Base-by-base conservation (phyloP, 2,888 invertebrate species). In the Scrobipalpa costella region DNA sequence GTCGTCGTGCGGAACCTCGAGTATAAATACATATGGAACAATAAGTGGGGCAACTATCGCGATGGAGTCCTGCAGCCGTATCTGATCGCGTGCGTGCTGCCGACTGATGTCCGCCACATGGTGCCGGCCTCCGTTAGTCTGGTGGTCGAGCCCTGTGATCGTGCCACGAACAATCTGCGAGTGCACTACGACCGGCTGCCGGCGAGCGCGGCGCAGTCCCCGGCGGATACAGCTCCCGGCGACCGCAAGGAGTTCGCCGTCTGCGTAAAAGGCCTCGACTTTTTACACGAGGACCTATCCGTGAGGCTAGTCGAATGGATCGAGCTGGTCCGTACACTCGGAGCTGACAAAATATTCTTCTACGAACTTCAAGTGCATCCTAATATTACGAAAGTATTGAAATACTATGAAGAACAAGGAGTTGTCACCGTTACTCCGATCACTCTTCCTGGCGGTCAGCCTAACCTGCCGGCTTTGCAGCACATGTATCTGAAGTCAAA, bases 21-120 rank as follows among this genome's bases (percentile, higher is more conserved):
- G 85, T 98, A 98, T 90, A 97, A 97, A 83, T 98, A 98, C 84
- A 96, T 98, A 73, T 98, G 98, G 98, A 96, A 97, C 84, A 95
- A 95, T 74, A 97, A 97, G 85, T 98, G 98, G 98, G 98, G 98
- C 65, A 98, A 98, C 87, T 97, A 97, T 88, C 96, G 96, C 80
- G 96, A 97, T 84, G 95, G 95, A 62, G 95, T 97, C 69, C 96
- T 97, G 82, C 98, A 98, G 87, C 98, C 98, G 0, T 98, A 97
- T 83, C 92, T 98, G 72, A 94, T 97, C 69, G 97, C 97, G 19
- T 98, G 98, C 85, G 95, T 96, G 79, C 93, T 98, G 72, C 98
- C 98, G 0, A 93, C 93, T 68, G 93, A 93, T 17, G 95, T 95
- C 82, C 93, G 94, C 62, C 92, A 94, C 65, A 92, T 94, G 15